Percentiles rank a stretch among this genome's conserved stretches.
Conservation (phyloP, 1,140 invertebrate species). For the Riptortus pedestris region DNA sequence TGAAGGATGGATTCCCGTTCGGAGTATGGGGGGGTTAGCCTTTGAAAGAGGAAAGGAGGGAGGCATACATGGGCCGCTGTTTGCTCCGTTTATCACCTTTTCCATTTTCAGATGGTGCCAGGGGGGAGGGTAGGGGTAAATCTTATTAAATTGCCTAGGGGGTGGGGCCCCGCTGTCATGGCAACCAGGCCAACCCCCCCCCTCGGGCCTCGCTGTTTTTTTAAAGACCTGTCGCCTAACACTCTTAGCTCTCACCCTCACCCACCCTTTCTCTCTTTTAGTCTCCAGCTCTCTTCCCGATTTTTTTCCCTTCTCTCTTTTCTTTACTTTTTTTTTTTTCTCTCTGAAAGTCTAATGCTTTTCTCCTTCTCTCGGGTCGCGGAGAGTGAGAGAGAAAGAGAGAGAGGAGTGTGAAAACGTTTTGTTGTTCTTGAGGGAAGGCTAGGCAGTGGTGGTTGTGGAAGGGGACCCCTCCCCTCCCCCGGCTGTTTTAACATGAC, state of each 20-base stretch:
- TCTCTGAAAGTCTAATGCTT: conserved; percentile 17
- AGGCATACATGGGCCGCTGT: no score
- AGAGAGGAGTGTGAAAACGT: conserved; percentile 11
- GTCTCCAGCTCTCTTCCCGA: conserved; percentile 6
- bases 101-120: conserved; percentile 33
- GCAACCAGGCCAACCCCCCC: conserved; percentile 19
- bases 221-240: conserved; percentile 24
- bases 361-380: neutral
- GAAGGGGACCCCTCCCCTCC: no score
- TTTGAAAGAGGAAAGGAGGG: no score
- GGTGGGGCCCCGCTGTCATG: conserved; percentile 18
- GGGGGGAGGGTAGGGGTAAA: conserved; percentile 31
- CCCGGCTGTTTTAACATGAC: conserved; percentile 17
- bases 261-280: no score
- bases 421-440: conserved; percentile 18
- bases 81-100: conserved; percentile 34
- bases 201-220: conserved; percentile 20
- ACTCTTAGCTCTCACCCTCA: conserved; percentile 14
- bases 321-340: conserved; percentile 15
- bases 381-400: neutral
- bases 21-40: no score
- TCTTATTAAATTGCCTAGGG: conserved; percentile 38
- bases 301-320: conserved; percentile 14
- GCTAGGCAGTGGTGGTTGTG: neutral
- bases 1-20: no score